Conservation (phyloP, 1,140 invertebrate species). For the Formica selysi region DNA sequence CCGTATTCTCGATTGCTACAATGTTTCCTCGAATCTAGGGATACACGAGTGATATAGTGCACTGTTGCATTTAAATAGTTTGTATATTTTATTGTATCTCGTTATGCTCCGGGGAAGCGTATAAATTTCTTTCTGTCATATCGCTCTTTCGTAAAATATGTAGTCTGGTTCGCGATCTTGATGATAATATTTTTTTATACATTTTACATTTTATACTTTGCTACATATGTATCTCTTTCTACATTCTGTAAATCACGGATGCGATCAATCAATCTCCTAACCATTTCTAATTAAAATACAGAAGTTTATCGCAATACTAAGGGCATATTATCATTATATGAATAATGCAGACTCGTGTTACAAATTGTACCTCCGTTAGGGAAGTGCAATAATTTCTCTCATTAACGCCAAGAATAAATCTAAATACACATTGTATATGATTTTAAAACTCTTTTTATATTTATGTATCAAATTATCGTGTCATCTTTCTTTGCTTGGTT, state of each 20-base stretch:
- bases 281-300: conserved; percentile 44
- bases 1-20: conserved; percentile 44
- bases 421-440: neutral
- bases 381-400: conserved; percentile 16
- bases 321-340: neutral
- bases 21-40: conserved; percentile 17
- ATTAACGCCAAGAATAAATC: conserved; percentile 22
- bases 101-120: neutral
- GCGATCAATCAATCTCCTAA: neutral
- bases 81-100: conserved; percentile 48
- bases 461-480: conserved; percentile 14
- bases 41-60: conserved; percentile 4
- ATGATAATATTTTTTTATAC: conserved; percentile 49
- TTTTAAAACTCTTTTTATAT: conserved; percentile 20
- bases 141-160: conserved; percentile 29
- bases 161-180: conserved; percentile 27
- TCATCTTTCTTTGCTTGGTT: neutral
- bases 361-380: neutral
- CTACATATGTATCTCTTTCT: neutral
- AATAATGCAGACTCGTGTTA: conserved; percentile 45
- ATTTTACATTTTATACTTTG: conserved; percentile 21
- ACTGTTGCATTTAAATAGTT: conserved; percentile 53
- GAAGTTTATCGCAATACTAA: conserved; percentile 3
- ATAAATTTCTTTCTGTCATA: conserved; percentile 46
- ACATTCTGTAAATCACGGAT: conserved; percentile 23